A percentile compares a stretch with the other conserved stretches of the same genome.
These are phyloP conservation scores for Chloebia gouldiae DNA, from an alignment of 2,113 vertebrate species.

Conservation along the genomic window DNA sequence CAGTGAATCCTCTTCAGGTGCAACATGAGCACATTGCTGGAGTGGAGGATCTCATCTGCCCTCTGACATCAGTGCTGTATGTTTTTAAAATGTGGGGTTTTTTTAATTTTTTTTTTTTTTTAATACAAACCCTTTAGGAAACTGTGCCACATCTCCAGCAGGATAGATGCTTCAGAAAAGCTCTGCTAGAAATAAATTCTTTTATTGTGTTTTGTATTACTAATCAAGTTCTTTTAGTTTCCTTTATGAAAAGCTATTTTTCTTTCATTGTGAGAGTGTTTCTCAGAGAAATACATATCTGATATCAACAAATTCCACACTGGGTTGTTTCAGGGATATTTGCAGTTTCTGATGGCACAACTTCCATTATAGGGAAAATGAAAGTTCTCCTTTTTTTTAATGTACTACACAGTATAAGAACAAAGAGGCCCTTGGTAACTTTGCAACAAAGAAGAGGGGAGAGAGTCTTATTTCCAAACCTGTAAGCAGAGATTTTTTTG, in stretches of 20 bases:
- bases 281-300: background rate
- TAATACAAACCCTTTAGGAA: background rate
- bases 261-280: background rate
- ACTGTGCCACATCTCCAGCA: background rate
- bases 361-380: background rate
- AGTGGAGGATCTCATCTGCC: background rate
- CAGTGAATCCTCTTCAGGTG: background rate
- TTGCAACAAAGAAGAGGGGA: background rate
- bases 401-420: background rate
- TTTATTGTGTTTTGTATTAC: slow-evolving; percentile 39
- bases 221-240: slow-evolving; percentile 24
- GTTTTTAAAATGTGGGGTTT: too few species aligned
- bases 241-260: slow-evolving; percentile 51
- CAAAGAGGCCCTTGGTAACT: slow-evolving; percentile 27
- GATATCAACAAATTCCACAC: background rate
- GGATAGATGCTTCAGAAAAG: background rate
- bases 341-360: slow-evolving; percentile 6
- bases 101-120: background rate
- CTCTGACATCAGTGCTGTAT: background rate
- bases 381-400: slow-evolving; percentile 11
- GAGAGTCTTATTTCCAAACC: background rate
- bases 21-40: background rate
- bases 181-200: slow-evolving; percentile 1
- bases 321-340: background rate
- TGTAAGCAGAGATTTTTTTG: background rate